phyloP scores from a whole-genome alignment of 53 echinoderm and acorn worm genomes.

The Apostichopus leukothele region DNA sequence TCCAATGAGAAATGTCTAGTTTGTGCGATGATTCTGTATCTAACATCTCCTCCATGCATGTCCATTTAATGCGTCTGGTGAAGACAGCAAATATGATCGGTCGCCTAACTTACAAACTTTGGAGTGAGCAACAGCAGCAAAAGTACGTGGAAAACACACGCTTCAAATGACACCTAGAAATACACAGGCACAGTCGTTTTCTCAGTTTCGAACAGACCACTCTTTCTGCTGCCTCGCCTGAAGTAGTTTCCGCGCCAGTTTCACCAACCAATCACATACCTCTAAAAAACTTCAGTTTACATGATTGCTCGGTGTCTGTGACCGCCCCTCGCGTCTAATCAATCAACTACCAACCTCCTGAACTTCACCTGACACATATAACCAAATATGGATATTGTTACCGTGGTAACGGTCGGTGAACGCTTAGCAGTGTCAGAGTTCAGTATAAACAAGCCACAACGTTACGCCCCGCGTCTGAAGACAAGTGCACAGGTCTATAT shows the following conservation, averaged over 20 bases:
- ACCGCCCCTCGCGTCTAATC: slow-evolving; percentile 49
- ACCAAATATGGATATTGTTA: slow-evolving; percentile 48
- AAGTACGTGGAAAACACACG: too few relatives aligned
- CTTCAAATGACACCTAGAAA: neutral
- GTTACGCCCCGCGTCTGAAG: slow-evolving; percentile 49
- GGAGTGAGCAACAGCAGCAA: too few relatives aligned
- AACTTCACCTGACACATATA: slow-evolving; percentile 54
- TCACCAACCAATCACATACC: slow-evolving; percentile 41
- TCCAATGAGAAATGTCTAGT: too few relatives aligned
- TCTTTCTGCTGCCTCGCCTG: neutral
- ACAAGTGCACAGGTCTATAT: slow-evolving; percentile 43
- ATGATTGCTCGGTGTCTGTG: slow-evolving; percentile 41
- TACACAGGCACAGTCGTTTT: neutral
- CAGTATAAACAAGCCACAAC: slow-evolving; percentile 50
- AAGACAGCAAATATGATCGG: too few relatives aligned
- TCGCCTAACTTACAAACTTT: too few relatives aligned
- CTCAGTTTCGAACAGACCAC: neutral
- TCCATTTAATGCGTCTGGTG: too few relatives aligned
- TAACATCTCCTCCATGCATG: too few relatives aligned
- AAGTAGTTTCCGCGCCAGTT: slow-evolving; percentile 33
- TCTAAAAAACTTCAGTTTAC: neutral
- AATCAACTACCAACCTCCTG: slow-evolving; percentile 50
- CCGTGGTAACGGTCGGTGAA: slow-evolving; percentile 39
- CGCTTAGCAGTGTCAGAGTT: slow-evolving; percentile 44
- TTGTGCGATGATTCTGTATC: too few relatives aligned